Conservation (phyloP, 2,888 invertebrate genomes). For the Netelia fuscicornis region DNA sequence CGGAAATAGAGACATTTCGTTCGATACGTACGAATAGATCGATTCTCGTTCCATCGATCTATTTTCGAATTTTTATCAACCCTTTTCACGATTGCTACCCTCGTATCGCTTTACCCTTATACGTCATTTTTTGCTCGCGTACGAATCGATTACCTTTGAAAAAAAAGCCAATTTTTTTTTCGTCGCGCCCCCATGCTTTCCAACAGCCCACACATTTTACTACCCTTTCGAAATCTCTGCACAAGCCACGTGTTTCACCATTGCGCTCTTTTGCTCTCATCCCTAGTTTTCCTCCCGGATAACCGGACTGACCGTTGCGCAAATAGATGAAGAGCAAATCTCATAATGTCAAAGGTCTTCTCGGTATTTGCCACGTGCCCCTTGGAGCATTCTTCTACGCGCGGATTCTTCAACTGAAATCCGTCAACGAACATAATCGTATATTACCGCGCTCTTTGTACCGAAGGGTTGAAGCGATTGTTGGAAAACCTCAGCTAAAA, state of each 20-base stretch:
- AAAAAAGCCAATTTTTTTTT: not conserved
- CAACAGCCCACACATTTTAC: not conserved
- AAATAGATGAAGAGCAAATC: slow-evolving; percentile 25
- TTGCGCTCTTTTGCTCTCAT: not conserved
- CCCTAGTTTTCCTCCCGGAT: not conserved
- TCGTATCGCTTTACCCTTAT: not conserved
- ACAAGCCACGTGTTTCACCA: not conserved
- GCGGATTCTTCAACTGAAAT: not conserved
- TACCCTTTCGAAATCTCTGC: not conserved
- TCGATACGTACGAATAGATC: no score
- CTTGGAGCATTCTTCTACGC: not conserved
- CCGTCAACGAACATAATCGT: slow-evolving; percentile 26
- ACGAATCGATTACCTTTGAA: no score
- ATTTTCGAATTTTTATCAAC: no score
- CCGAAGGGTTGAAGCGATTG: not conserved
- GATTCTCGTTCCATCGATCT: no score
- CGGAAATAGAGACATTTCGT: no score
- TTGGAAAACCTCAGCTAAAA: not conserved
- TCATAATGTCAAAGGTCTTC: slow-evolving; percentile 39
- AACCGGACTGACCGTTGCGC: slow-evolving; percentile 4
- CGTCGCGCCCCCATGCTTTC: not conserved
- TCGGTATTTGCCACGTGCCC: slow-evolving; percentile 20
- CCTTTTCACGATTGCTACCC: no score
- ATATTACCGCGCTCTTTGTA: slow-evolving; percentile 5
- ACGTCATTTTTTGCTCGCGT: not conserved